A percentile compares a stretch with the other conserved stretches of the same genome.
Conservation (phyloP, 2,113 vertebrate genomes). For the Oxyruncus cristatus region DNA sequence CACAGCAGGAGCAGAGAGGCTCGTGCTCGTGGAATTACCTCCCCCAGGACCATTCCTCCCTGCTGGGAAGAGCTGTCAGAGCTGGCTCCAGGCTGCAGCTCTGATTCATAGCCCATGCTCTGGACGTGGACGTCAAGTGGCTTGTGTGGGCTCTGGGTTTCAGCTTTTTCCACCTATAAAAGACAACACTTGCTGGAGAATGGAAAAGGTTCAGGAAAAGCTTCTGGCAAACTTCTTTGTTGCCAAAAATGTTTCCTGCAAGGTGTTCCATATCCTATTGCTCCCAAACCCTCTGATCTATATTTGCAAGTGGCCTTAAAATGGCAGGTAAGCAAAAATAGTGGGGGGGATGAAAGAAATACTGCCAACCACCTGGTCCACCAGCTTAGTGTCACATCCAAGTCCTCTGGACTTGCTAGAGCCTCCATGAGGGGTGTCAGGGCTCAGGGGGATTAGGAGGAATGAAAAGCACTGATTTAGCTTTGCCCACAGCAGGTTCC, state of each 20-base stretch:
- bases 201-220: background rate
- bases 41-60: background rate
- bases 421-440: background rate
- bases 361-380: background rate
- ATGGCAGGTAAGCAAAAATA: constrained; percentile 14
- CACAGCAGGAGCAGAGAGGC: background rate
- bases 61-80: background rate
- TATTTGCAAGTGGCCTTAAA: constrained; percentile 3
- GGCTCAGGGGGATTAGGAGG: constrained; percentile 6
- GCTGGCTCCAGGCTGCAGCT: background rate
- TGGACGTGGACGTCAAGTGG: background rate
- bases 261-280: background rate
- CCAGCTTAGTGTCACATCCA: background rate
- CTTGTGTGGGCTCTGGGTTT: background rate
- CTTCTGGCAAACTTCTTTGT: background rate
- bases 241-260: background rate
- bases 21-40: background rate
- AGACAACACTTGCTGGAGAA: background rate
- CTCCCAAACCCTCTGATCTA: background rate
- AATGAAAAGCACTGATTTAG: constrained; percentile 6
- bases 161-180: background rate
- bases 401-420: background rate
- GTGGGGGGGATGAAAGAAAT: background rate
- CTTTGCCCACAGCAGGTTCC: background rate
- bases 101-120: accelerated